Percentiles rank a stretch among this genome's conserved stretches.
phyloP scores from a whole-genome alignment of 2,797 vertebrate genomes.

The Okamejei kenojei region DNA sequence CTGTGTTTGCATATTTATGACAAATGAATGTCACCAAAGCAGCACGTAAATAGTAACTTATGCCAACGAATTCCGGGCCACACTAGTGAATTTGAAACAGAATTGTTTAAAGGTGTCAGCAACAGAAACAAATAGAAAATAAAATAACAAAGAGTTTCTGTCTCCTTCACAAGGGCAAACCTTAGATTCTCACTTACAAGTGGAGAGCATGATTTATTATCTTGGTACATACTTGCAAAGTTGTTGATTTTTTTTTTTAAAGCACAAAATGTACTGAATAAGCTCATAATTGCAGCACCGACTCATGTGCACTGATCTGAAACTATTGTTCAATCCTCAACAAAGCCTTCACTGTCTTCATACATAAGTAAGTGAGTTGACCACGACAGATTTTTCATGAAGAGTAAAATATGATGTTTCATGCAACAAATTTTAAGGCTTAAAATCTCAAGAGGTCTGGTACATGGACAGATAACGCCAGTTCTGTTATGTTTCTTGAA shows the following conservation, averaged over 20 bases:
- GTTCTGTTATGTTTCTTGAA: not conserved
- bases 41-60: too few species aligned
- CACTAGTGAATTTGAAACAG: not conserved
- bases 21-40: too few species aligned
- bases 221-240: not conserved
- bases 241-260: not conserved
- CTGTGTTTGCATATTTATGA: too few species aligned
- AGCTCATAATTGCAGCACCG: not conserved
- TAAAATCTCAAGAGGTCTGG: not conserved
- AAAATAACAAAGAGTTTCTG: not conserved
- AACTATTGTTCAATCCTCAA: not conserved
- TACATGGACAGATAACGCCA: not conserved
- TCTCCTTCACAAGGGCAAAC: not conserved
- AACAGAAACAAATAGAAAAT: not conserved
- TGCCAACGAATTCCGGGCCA: too few species aligned
- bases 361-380: not conserved
- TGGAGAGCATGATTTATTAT: not conserved
- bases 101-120: not conserved
- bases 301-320: not conserved
- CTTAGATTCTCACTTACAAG: not conserved
- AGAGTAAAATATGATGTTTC: not conserved
- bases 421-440: constrained; percentile 9
- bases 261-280: not conserved
- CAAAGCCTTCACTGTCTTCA: not conserved
- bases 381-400: not conserved